Percentiles rank a stretch among this genome's conserved stretches.
These are phyloP conservation scores for Malurus elegans DNA, from an alignment of 2,113 vertebrate genomes.

Conservation along the genomic window DNA sequence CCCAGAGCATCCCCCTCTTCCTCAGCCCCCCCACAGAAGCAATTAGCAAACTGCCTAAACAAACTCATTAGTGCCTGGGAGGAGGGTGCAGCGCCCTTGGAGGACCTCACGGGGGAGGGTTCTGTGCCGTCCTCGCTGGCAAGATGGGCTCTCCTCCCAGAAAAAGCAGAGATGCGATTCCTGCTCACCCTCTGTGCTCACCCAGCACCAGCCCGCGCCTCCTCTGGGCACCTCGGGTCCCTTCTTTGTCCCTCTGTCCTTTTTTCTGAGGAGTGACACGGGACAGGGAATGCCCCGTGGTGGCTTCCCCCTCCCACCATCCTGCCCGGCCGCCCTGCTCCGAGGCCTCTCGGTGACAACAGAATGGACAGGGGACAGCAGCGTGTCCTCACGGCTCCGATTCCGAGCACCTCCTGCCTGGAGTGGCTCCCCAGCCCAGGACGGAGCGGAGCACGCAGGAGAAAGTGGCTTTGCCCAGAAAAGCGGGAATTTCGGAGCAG, in stretches of 20 bases:
- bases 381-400: accelerated
- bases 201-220: not conserved
- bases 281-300: accelerated
- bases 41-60: conserved; percentile 12
- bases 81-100: not conserved
- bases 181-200: not conserved
- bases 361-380: not conserved
- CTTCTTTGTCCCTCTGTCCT: not conserved
- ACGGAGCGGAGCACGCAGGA: not conserved
- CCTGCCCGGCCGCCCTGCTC: not conserved
- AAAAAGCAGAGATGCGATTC: not conserved
- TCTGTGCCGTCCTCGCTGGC: not conserved
- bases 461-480: not conserved
- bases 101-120: not conserved
- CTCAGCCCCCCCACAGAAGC: not conserved
- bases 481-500: not conserved
- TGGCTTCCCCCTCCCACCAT: not conserved
- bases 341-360: not conserved
- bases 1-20: not conserved
- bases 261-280: not conserved
- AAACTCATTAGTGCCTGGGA: not conserved
- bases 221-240: accelerated
- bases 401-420: not conserved
- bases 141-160: not conserved
- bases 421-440: not conserved